Evolutionary conservation across 2,113 vertebrate species (phyloP).

Genomic region (Vombatus ursinus): DNA sequence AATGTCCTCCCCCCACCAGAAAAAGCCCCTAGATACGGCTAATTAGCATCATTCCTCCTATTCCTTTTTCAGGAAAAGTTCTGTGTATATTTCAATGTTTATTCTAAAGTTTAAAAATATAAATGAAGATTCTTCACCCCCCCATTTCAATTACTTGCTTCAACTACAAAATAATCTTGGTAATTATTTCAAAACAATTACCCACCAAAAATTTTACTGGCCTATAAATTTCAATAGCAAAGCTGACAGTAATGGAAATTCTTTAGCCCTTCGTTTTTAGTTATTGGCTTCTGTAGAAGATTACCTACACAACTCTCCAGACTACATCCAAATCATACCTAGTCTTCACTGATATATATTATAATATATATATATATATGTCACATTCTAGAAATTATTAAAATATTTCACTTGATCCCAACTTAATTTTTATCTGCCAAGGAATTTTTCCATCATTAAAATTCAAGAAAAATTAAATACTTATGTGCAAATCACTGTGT

Average conservation of each 20-base stretch:
- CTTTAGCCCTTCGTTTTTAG: background rate
- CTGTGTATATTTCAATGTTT: slow-evolving; percentile 8
- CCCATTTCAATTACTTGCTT: slow-evolving; percentile 29
- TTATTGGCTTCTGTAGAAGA: background rate
- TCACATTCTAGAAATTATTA: background rate
- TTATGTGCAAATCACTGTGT: background rate
- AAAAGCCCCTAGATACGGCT: background rate
- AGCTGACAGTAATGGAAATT: slow-evolving; percentile 4
- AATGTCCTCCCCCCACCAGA: background rate
- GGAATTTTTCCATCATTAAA: background rate
- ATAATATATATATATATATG: background rate
- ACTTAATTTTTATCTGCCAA: background rate
- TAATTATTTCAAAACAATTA: slow-evolving; percentile 44
- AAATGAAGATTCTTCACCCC: slow-evolving; percentile 13
- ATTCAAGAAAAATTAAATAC: background rate
- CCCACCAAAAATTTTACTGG: background rate
- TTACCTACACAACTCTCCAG: slow-evolving; percentile 23
- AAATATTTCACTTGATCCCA: background rate
- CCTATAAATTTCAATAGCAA: background rate
- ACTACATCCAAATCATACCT: slow-evolving; percentile 13
- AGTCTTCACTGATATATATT: background rate
- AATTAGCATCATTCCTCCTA: background rate
- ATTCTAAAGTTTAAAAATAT: slow-evolving; percentile 42
- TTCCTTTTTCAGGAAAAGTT: background rate
- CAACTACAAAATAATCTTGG: background rate